Base-by-base conservation (phyloP, 35 echinoderm and acorn worm species). In the Hemicentrotus pulcherrimus region DNA sequence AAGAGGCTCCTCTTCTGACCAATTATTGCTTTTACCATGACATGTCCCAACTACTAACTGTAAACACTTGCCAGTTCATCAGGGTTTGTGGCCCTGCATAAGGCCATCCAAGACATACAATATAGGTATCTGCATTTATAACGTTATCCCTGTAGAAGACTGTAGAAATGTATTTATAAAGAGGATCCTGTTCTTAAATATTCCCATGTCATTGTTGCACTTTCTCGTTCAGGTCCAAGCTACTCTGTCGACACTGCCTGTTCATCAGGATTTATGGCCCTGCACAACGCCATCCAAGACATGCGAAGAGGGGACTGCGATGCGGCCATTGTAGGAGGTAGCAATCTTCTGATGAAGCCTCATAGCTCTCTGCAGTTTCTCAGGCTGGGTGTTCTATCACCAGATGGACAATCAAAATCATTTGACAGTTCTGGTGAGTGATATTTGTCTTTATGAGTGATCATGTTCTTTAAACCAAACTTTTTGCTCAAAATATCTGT, bases 181-280 rank as follows among this genome's bases (percentile, higher is more conserved):
- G 85, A 86, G 32, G 9, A 41, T 1, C 35, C 35, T 41, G 35
- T 41, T 41, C 35, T 41, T 41, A 86, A 4, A 86, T 22, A 15
- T 86, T 31, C 10, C 0, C 28, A 22, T 50, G 24, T 55, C 48
- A 45, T 31, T 31, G 1, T 55, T 55, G 9, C 31, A 24, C n/a
- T 58, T 58, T 6, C 91, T 30, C 4, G 2, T 1, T 46, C 92
- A 98, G 97, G 97, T 86, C 97, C 97, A 48, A 98, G 97, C 90
- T 98, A 98, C 92, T 86, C 90, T 91, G 94, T 98, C 7, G 96
- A 98, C 60, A 98, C 97, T 45, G 97, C 97, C 4, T 98, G 97
- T 61, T 98, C 97, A 5, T 98, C 97, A 28, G 94, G 96, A 5
- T 95, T 96, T 28, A 95, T 97, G 94, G 95, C 96, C 50, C 35